These are phyloP conservation scores for Tetranychus truncatus DNA, from an alignment of 2,888 invertebrate genomes.

Conservation along the genomic window DNA sequence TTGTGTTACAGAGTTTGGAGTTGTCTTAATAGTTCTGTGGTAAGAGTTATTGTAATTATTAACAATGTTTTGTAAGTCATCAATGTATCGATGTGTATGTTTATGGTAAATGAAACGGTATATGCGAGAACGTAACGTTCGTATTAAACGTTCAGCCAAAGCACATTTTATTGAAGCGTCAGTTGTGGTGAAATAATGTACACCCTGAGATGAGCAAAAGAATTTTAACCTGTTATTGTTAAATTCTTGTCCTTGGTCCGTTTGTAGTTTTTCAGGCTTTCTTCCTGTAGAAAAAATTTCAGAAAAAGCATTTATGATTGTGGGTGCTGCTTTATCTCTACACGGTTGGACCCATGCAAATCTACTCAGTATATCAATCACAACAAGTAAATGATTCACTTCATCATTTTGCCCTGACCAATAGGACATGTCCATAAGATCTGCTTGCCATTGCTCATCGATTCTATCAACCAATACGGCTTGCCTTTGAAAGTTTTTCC, in stretches of 20 bases:
- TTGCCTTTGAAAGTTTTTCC: not conserved
- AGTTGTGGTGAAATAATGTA: constrained; percentile 25
- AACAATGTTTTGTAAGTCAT: not conserved
- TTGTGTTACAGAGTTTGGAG: not conserved
- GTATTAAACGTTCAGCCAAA: constrained; percentile 29
- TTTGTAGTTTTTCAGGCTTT: constrained; percentile 9
- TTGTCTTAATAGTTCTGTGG: not conserved
- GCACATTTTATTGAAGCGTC: constrained; percentile 29
- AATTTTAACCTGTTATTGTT: constrained; percentile 14
- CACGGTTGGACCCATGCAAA: constrained; percentile 25
- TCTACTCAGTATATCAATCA: constrained; percentile 27
- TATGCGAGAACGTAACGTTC: constrained; percentile 28
- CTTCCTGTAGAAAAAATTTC: not conserved
- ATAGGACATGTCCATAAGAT: constrained; percentile 23
- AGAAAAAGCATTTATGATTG: constrained; percentile 9
- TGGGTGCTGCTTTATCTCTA: constrained; percentile 24
- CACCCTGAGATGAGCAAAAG: not conserved
- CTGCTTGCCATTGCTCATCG: constrained; percentile 26
- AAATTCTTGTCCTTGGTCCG: constrained; percentile 27
- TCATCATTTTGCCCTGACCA: constrained; percentile 23
- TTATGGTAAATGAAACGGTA: constrained; percentile 27
- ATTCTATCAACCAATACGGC: constrained; percentile 22
- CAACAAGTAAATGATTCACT: constrained; percentile 23
- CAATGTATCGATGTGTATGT: constrained; percentile 21
- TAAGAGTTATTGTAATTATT: not conserved